These are phyloP conservation scores for Vesta saturnalis DNA, from an alignment of 2,888 invertebrate species.

Conservation along the genomic window DNA sequence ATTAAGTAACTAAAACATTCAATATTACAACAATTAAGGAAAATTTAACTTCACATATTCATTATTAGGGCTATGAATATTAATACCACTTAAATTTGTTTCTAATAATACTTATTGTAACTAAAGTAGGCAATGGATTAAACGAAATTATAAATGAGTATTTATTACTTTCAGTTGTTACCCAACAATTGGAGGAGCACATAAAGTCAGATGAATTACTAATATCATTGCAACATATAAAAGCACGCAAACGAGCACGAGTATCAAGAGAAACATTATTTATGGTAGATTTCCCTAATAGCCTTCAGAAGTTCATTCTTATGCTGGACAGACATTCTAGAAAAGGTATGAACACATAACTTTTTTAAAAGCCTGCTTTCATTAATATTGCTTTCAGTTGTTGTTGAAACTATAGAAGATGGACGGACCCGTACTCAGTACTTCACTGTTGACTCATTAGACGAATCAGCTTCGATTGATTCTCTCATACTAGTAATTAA, in stretches of 20 bases:
- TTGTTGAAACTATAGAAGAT: slow-evolving; percentile 71
- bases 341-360: slow-evolving; percentile 60
- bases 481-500: slow-evolving; percentile 67
- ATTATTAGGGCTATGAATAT: too few species aligned
- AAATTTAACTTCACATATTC: too few species aligned
- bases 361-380: neutral
- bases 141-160: too few species aligned
- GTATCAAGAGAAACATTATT: slow-evolving; percentile 66
- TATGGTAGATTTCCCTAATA: slow-evolving; percentile 65
- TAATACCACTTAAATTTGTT: too few species aligned
- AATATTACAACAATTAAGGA: too few species aligned
- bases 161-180: slow-evolving; percentile 64
- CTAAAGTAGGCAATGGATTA: too few species aligned
- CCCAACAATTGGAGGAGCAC: slow-evolving; percentile 63
- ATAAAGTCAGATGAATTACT: slow-evolving; percentile 66
- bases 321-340: slow-evolving; percentile 66
- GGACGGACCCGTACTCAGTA: slow-evolving; percentile 69
- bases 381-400: slow-evolving; percentile 63
- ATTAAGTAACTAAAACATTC: too few species aligned
- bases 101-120: too few species aligned
- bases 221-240: slow-evolving; percentile 65
- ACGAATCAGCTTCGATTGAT: slow-evolving; percentile 66
- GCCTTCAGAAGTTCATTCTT: slow-evolving; percentile 66
- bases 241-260: slow-evolving; percentile 62
- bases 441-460: slow-evolving; percentile 68